phyloP scores from a whole-genome alignment of 2,888 invertebrate genomes.

The Eupithecia subumbrata region DNA sequence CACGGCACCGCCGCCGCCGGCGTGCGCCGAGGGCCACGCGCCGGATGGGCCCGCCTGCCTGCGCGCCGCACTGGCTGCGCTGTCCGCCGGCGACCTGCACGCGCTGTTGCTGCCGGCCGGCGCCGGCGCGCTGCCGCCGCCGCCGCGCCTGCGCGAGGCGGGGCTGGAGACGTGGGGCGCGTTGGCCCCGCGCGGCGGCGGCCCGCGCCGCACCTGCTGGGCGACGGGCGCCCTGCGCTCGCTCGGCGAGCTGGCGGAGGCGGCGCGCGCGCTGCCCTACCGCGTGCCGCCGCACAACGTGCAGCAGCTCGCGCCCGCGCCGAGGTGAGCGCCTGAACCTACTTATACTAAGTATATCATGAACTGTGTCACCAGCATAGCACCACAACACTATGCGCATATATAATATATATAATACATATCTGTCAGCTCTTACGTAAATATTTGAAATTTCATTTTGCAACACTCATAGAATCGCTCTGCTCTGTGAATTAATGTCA shows the following conservation, averaged over 20 bases:
- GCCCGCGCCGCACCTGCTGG: constrained; percentile 59
- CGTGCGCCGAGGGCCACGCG: constrained; percentile 42
- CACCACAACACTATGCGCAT: too few species aligned
- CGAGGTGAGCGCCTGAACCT: constrained; percentile 18
- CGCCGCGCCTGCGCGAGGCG: constrained; percentile 59
- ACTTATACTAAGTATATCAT: too few species aligned
- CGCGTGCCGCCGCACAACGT: constrained; percentile 41
- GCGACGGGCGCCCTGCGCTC: constrained; percentile 54
- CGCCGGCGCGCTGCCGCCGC: constrained; percentile 42
- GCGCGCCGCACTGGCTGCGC: constrained; percentile 45
- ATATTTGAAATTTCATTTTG: too few species aligned
- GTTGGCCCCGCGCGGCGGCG: constrained; percentile 57
- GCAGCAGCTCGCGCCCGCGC: constrained; percentile 45
- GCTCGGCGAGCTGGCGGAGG: constrained; percentile 63
- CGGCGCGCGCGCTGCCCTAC: constrained; percentile 46
- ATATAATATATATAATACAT: too few species aligned
- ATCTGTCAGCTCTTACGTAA: too few species aligned
- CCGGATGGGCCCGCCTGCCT: constrained; percentile 43
- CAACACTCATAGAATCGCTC: too few species aligned
- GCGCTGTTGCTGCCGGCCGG: constrained; percentile 47
- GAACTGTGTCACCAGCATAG: too few species aligned
- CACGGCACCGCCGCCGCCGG: constrained; percentile 30
- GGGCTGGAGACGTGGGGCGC: constrained; percentile 65
- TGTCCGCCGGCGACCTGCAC: constrained; percentile 45
- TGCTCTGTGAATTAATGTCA: too few species aligned